Base-by-base conservation (phyloP, 2,113 vertebrate genomes). In the Cryptotis parvus region DNA sequence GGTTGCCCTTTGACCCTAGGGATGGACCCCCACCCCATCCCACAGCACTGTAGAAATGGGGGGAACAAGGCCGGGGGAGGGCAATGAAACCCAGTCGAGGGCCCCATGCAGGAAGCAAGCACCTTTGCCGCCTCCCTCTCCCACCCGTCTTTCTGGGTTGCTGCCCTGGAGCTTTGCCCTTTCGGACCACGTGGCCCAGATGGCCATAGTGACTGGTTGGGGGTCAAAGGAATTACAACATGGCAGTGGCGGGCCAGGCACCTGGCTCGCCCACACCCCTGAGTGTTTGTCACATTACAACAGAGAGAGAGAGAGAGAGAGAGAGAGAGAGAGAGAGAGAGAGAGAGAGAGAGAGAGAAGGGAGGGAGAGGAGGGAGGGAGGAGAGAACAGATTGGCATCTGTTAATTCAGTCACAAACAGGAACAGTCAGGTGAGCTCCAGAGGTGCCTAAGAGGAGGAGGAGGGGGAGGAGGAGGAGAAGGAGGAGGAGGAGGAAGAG, bases 211-310 rank as follows among this genome's bases (percentile, higher is more conserved):
- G 35, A n/a, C 55, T 55, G 45, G 79, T 69, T 78, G 85, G 0
- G n/a, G 94, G 96, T 95, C 97, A 95, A 97, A 97, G 91, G 92
- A 89, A 83, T 95, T 91, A 94, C 88, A 45, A 74, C 93, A 95
- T 90, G 39, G 92, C 87, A 61, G 82, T 89, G 74, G 86, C 78
- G 83, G 96, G 97, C 96, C 97, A 97, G 98, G 97, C 92, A 97
- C 97, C 98, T 98, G 98, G 98, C 97, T 98, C 98, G 98, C 98
- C 98, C 97, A 98, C 98, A 97, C 98, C 98, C 98, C 98, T 98
- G 98, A 98, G 98, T 98, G 98, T 98, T 98, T 98, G 98, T 98
- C 98, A 97, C 97, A 95, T 98, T 98, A 98, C 98, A 98, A 96
- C 96, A 98, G 97, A 98, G 97, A 98, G 96, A 94, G 27, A 97